A percentile compares a stretch with the other conserved stretches of the same genome.
Conservation (phyloP, 35 echinoderm and acorn worm genomes). For the Heliocidaris erythrogramma region DNA sequence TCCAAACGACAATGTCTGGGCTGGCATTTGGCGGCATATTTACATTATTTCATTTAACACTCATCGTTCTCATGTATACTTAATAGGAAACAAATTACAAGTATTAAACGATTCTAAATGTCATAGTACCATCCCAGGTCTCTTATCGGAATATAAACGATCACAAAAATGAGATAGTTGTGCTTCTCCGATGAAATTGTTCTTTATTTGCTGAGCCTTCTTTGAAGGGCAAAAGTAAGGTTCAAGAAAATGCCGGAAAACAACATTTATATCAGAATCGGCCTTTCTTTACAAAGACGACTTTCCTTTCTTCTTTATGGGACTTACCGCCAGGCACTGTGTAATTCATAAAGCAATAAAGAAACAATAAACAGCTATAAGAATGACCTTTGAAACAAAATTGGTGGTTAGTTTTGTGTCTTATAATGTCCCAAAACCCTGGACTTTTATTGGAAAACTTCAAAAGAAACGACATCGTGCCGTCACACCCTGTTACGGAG, state of each 20-base stretch:
- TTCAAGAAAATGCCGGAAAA: not conserved
- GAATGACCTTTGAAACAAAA: constrained; percentile 18
- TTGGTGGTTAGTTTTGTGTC: not conserved
- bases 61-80: not conserved
- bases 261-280: not conserved
- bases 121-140: not conserved
- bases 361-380: not conserved
- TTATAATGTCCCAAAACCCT: not conserved
- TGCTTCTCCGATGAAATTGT: not conserved
- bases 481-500: not conserved
- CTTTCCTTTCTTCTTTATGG: not conserved
- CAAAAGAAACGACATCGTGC: not conserved
- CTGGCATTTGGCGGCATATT: constrained; percentile 44
- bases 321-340: not conserved
- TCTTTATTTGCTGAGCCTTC: not conserved
- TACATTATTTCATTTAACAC: not conserved
- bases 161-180: not conserved
- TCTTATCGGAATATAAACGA: not conserved
- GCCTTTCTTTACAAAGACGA: not conserved
- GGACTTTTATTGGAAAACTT: not conserved
- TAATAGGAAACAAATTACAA: not conserved
- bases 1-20: constrained; percentile 9
- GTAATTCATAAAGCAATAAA: not conserved
- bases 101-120: not conserved
- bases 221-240: not conserved